A percentile compares a stretch with the other conserved stretches of the same genome.
phyloP scores from a whole-genome alignment of 2,113 vertebrate species.

The Melanotaenia duboulayi region DNA sequence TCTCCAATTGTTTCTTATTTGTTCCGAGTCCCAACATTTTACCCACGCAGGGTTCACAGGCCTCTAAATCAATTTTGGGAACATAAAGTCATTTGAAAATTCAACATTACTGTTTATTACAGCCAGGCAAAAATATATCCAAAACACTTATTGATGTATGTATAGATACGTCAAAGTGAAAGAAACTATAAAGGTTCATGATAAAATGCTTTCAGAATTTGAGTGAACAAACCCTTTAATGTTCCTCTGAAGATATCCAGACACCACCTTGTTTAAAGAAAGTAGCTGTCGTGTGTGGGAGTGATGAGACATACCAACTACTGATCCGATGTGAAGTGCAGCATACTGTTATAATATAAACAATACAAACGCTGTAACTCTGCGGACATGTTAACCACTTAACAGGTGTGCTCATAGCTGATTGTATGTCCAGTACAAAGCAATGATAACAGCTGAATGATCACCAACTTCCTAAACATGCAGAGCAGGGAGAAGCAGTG shows the following conservation, averaged over 20 bases:
- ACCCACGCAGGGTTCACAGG: neutral
- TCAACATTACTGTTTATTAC: neutral
- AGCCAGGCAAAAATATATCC: too few relatives aligned
- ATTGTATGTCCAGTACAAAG: constrained; percentile 22
- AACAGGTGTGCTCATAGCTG: neutral
- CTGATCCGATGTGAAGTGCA: neutral
- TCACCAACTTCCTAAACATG: constrained; percentile 30
- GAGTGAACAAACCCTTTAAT: constrained; percentile 18
- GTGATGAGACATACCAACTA: constrained; percentile 4
- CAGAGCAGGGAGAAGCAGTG: constrained; percentile 1
- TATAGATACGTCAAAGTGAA: neutral
- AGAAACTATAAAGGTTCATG: neutral
- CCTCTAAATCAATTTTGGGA: neutral
- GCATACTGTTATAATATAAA: neutral
- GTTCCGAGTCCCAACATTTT: neutral
- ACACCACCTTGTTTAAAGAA: constrained; percentile 30
- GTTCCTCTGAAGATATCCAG: constrained; percentile 32
- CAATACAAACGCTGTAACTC: neutral
- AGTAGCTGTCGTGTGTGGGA: neutral
- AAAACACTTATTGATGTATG: too few relatives aligned
- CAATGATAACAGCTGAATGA: constrained; percentile 1
- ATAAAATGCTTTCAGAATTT: neutral
- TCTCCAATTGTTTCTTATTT: neutral
- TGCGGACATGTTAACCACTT: neutral
- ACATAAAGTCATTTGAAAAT: too few relatives aligned